A percentile compares a stretch with the other conserved stretches of the same genome.
phyloP scores from a whole-genome alignment of 2,888 invertebrate species.

The Acrobasis consociella region DNA sequence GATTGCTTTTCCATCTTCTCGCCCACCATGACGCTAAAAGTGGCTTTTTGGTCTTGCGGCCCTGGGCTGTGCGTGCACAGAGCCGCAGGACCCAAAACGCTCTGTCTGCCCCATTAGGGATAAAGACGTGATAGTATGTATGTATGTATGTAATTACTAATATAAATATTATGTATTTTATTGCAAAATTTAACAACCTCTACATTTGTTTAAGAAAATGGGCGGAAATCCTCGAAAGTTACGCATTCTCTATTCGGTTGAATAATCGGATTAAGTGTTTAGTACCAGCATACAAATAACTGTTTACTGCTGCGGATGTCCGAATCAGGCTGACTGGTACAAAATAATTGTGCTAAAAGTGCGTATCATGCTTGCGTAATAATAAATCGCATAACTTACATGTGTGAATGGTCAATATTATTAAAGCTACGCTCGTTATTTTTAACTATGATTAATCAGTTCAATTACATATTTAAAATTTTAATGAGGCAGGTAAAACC shows the following conservation, averaged over 20 bases:
- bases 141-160: too few relatives aligned
- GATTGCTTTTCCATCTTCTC: too few relatives aligned
- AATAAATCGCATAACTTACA: not conserved
- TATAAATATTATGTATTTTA: not conserved
- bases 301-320: not conserved
- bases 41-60: too few relatives aligned
- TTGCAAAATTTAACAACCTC: not conserved
- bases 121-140: too few relatives aligned
- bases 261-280: slow-evolving; percentile 6
- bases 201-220: not conserved
- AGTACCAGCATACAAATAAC: not conserved
- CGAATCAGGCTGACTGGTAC: not conserved
- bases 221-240: slow-evolving; percentile 9
- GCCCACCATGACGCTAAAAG: too few relatives aligned
- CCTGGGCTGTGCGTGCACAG: too few relatives aligned
- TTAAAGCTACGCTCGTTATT: not conserved
- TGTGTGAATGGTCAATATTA: not conserved
- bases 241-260: not conserved
- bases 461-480: too few relatives aligned
- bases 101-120: too few relatives aligned
- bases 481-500: too few relatives aligned
- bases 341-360: not conserved
- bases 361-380: slow-evolving; percentile 8
- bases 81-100: too few relatives aligned
- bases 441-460: too few relatives aligned